Evolutionary conservation across 2,113 vertebrate genomes (phyloP).

Genomic region (Rhagologus leucostigma): DNA sequence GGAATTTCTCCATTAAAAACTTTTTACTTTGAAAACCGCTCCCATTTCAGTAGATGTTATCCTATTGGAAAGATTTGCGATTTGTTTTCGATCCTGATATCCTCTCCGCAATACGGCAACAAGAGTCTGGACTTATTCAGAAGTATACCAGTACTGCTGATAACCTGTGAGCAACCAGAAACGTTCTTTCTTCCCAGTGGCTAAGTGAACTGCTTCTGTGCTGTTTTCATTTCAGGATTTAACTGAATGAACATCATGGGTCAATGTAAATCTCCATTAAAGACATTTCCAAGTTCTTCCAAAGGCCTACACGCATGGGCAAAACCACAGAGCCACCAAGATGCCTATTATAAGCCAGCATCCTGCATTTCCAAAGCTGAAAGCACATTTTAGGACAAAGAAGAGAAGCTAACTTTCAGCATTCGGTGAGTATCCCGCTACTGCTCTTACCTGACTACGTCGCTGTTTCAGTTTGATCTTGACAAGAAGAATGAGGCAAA

Average conservation of each 20-base stretch:
- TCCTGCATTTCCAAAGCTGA: neutral
- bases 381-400: neutral
- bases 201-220: neutral
- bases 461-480: slow-evolving; percentile 99
- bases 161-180: neutral
- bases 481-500: slow-evolving; percentile 96
- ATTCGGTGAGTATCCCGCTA: neutral
- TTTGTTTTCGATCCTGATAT: neutral
- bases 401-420: neutral
- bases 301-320: neutral
- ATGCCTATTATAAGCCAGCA: neutral
- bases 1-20: neutral
- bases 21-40: neutral
- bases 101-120: neutral
- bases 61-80: neutral
- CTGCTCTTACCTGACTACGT: slow-evolving; percentile 87
- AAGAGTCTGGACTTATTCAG: neutral
- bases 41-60: neutral
- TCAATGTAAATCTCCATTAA: neutral
- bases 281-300: neutral
- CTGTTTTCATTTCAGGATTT: neutral
- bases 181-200: neutral
- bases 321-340: neutral
- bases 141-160: neutral
- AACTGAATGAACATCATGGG: neutral